Conservation (phyloP, 1,140 invertebrate species). For the Drosophila ambigua region DNA sequence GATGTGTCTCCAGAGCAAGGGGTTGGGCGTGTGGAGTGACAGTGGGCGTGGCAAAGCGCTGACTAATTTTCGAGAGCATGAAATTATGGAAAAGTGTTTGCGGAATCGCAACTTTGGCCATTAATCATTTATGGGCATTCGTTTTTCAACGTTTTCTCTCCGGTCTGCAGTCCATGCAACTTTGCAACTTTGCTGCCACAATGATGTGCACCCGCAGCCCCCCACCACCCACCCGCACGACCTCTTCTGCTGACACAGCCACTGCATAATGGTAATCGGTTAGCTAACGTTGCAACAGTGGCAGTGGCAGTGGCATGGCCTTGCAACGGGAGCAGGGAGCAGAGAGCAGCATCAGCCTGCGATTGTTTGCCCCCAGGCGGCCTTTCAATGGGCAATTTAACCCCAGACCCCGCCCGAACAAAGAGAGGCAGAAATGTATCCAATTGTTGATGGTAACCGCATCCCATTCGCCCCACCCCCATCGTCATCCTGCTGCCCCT, state of each 20-base stretch:
- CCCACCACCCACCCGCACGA: background rate
- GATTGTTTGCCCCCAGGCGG: slow-evolving; percentile 68
- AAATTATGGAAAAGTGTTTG: slow-evolving; percentile 72
- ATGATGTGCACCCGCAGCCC: slow-evolving; percentile 20
- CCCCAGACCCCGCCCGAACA: slow-evolving; percentile 26
- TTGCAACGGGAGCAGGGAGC: slow-evolving; percentile 42
- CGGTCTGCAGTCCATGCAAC: slow-evolving; percentile 46
- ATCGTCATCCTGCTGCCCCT: background rate
- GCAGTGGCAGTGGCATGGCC: slow-evolving; percentile 37
- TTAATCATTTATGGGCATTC: slow-evolving; percentile 79
- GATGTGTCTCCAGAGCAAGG: too few relatives aligned
- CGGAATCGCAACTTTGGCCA: slow-evolving; percentile 67
- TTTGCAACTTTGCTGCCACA: slow-evolving; percentile 64
- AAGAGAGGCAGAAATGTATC: slow-evolving; percentile 33
- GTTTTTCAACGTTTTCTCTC: slow-evolving; percentile 42
- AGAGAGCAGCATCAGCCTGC: slow-evolving; percentile 34
- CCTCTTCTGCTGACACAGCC: background rate
- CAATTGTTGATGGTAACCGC: slow-evolving; percentile 55
- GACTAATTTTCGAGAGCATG: slow-evolving; percentile 65
- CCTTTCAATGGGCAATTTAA: slow-evolving; percentile 78
- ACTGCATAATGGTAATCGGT: slow-evolving; percentile 34
- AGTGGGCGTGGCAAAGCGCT: slow-evolving; percentile 31
- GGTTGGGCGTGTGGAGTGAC: background rate
- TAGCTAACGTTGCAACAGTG: slow-evolving; percentile 38
- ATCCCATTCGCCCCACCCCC: background rate